These are phyloP conservation scores for Heliconius melpomene DNA, from an alignment of 1,140 invertebrate species.

Conservation along the genomic window DNA sequence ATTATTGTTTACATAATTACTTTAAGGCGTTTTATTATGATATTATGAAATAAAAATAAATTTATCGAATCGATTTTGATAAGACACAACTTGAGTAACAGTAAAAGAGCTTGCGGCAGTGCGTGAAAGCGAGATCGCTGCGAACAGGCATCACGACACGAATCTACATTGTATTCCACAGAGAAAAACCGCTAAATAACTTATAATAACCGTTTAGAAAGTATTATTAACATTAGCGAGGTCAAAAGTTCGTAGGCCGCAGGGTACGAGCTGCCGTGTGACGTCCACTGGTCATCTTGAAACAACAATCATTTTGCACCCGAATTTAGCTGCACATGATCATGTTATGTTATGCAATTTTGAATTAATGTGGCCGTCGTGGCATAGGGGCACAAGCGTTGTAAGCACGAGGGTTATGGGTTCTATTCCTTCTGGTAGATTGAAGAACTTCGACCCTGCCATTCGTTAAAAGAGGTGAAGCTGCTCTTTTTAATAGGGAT, in stretches of 20 bases:
- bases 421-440: too few relatives aligned
- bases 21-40: background rate
- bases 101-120: conserved; percentile 52
- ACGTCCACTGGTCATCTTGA: conserved; percentile 12
- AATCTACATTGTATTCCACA: conserved; percentile 34
- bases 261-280: conserved; percentile 41
- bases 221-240: conserved; percentile 61
- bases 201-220: conserved; percentile 63
- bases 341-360: background rate
- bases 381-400: too few relatives aligned
- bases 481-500: too few relatives aligned
- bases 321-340: background rate
- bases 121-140: conserved; percentile 64
- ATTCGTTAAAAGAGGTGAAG: too few relatives aligned
- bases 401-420: too few relatives aligned
- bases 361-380: background rate
- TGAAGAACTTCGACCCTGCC: too few relatives aligned
- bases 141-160: conserved; percentile 55
- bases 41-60: background rate
- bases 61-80: conserved; percentile 8
- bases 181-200: conserved; percentile 41
- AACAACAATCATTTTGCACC: conserved; percentile 1
- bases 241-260: conserved; percentile 52
- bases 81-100: conserved; percentile 26
- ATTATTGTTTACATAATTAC: background rate